A percentile compares a stretch with the other conserved stretches of the same genome.
These are phyloP conservation scores for Temnopleurus reevesii DNA, from an alignment of 53 echinoderm and acorn worm species.

Conservation along the genomic window DNA sequence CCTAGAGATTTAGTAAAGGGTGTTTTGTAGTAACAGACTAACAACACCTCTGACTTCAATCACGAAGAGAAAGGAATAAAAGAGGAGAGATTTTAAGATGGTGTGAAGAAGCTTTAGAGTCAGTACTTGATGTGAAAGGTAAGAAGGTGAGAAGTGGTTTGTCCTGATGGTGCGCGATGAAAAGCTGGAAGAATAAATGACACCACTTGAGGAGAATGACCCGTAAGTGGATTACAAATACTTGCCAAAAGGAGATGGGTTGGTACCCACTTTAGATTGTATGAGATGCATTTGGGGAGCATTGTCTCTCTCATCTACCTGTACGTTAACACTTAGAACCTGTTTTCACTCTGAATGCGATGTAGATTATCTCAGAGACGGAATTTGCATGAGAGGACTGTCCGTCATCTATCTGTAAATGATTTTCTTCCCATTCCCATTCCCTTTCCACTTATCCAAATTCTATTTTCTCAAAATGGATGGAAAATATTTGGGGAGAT, in stretches of 20 bases:
- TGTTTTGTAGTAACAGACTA: conserved; percentile 11
- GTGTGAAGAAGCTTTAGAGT: not conserved
- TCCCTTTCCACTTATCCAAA: too few relatives aligned
- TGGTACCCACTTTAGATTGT: not conserved
- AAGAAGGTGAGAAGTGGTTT: conserved; percentile 10
- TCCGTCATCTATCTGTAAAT: too few relatives aligned
- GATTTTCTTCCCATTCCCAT: too few relatives aligned
- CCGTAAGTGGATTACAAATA: conserved; percentile 9
- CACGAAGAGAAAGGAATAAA: not conserved
- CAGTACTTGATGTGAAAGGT: not conserved
- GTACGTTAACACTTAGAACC: not conserved
- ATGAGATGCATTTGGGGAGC: not conserved
- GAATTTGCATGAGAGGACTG: too few relatives aligned
- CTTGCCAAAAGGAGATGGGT: not conserved
- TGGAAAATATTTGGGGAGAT: too few relatives aligned
- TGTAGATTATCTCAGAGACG: too few relatives aligned
- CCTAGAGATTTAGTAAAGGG: not conserved
- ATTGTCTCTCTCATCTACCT: conserved; percentile 2
- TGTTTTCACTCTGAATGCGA: not conserved
- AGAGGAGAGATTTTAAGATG: not conserved
- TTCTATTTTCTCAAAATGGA: too few relatives aligned
- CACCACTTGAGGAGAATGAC: conserved; percentile 12
- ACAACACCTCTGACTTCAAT: not conserved
- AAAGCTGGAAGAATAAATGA: not conserved
- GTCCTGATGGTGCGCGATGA: not conserved